Evolutionary conservation across 2,797 vertebrate genomes (phyloP), one percentile per base, ranked within the genome.

Genomic region (Sternarchorhynchus goeldii): DNA sequence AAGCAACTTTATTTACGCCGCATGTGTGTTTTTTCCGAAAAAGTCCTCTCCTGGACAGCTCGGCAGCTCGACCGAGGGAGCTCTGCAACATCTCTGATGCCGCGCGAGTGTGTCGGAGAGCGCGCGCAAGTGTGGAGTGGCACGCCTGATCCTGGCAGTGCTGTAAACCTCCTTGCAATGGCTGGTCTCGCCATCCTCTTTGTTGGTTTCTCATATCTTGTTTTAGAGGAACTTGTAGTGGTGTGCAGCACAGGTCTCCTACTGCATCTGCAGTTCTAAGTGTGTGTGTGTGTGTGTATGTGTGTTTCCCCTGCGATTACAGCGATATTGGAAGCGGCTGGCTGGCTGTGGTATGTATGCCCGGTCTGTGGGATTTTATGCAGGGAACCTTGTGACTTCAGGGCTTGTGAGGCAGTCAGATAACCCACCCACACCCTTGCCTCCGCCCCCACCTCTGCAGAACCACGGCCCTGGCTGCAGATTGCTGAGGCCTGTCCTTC

Each of bases 401-500:
- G 65, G 77, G 72, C 63, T 41, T 73, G 39, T 78, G 65, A 21
- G 18, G 81, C 56, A 69, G 45, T 75, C 64, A 72, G 78, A 63
- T 8, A 6, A 45, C 41, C 41, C 41, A 12, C 63, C n/a, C 73
- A 62, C 16, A 36, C 72, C 29, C 12, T 12, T 73, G 75, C 78
- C 57, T 75, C 56, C n/a, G 31, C 76, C 34, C 25, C 12, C 17
- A 69, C 72, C 78, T 36, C 77, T 53, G 39, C 45, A 25, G 20
- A 57, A 45, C 31, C 79, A 58, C 36, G 41, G 5, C 53, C 74
- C 25, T 45, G 6, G 58, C 56, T 55, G 39, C 55, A 65, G 53
- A 63, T 57, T 25, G 68, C 70, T 73, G 75, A 50, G 20, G 75
- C 73, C 72, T 74, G 69, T 83, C 70, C 75, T 80, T 80, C 75